Evolutionary conservation across 1,140 invertebrate genomes (phyloP), one percentile per base, ranked within the genome.

Genomic region (Temnothorax longispinosus): DNA sequence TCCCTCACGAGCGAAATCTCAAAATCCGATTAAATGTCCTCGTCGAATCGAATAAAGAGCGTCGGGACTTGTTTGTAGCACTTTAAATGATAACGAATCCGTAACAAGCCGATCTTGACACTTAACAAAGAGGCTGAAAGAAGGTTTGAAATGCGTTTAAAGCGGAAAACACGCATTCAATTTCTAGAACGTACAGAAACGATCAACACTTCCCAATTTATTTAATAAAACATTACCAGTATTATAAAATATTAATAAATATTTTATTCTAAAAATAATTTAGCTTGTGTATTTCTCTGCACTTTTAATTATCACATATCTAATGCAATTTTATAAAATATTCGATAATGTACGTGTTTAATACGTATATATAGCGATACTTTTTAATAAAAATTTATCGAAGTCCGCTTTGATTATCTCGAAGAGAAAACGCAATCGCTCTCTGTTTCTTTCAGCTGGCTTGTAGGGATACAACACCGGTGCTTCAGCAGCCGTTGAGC

Each of bases 11-110:
- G n/a, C 38, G 54, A 27, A 60, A 84, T 74, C 80, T 47, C 54
- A 3, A 84, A 72, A 84, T 84, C 67, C 80, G 69, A 84, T 84
- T 84, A 75, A 60, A 32, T 41, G 27, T 74, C 18, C 8, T 10
- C 65, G 15, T 47, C 27, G 27, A 58, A 52, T 58, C 54, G 67
- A 54, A 82, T 56, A 60, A 72, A 72, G 80, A 74, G 27, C 67
- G 52, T 21, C 27, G 38, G 13, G 54, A 84, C 13, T 50, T 75
- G 65, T 71, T 84, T 75, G 32, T 71, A 32, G n/a, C 41, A 13
- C 41, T 27, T 65, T 41, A 41, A 75, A 58, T 8, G 47, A 56
- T 58, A 38, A 56, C 21, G 64, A 58, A 71, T 47, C 11, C 11
- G 65, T 35, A 58, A 74, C 38, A 54, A 84, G 69, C 69, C 21